Percentiles rank a stretch among this genome's conserved stretches.
Conservation (phyloP, 2,797 vertebrate species). For the Acanthiza pusilla region DNA sequence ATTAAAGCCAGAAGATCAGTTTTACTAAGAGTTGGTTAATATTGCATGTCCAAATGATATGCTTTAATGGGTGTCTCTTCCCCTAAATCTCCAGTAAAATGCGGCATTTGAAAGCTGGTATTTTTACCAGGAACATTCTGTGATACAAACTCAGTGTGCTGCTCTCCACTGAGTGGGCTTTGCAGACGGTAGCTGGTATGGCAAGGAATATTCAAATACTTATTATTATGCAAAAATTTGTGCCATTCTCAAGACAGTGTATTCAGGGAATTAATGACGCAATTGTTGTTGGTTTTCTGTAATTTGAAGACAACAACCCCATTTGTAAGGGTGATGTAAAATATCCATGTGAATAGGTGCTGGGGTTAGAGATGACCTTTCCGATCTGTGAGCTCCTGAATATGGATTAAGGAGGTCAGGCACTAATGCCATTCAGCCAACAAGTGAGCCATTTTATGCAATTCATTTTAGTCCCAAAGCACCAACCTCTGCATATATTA, state of each 20-base stretch:
- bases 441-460: conserved; percentile 20
- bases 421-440: conserved; percentile 13
- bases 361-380: conserved; percentile 39
- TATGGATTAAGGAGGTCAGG: conserved; percentile 21
- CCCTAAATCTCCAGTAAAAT: neutral
- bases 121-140: neutral
- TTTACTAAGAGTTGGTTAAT: neutral
- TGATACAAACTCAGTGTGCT: neutral
- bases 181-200: neutral
- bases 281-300: neutral
- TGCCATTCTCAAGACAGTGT: neutral
- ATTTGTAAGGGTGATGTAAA: conserved; percentile 26
- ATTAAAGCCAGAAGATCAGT: neutral
- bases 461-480: conserved; percentile 44
- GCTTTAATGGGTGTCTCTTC: neutral
- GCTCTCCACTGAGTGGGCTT: neutral
- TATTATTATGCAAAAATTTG: neutral
- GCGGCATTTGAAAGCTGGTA: neutral
- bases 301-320: conserved; percentile 28
- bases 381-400: conserved; percentile 31
- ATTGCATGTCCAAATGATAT: neutral
- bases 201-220: neutral
- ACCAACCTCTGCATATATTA: conserved; percentile 45
- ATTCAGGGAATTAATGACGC: neutral
- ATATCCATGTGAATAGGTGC: conserved; percentile 39